Base-by-base conservation (phyloP, 2,888 invertebrate genomes). In the Luperina testacea region DNA sequence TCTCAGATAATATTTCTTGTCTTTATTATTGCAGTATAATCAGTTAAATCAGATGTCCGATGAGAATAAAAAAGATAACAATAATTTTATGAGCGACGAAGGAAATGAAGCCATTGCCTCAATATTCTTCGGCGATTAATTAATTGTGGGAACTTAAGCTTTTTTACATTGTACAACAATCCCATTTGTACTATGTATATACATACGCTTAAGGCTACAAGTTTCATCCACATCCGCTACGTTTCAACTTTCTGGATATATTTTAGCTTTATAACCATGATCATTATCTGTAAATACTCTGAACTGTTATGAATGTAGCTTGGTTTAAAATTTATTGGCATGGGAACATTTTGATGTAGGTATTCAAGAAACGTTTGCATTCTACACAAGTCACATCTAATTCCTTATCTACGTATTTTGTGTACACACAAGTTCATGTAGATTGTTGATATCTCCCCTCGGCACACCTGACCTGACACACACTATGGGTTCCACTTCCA, bases 401-500 rank as follows among this genome's bases (percentile, higher is more conserved):
- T 32, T 42, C 27, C 15, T 79, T 64, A 79, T 69, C 64, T 72
- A 42, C 4, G 7, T 17, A 61, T 15, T 53, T 24, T n/a, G 38
- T 64, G 45, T 32, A 61, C 32, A 24, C 13, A 69, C 63, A 67
- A 73, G 42, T 38, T 53, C 63, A 61, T 38, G 38, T 72, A 65
- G 68, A 42, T 84, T 27, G 38, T 68, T 48, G 57, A 75, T 73
- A 78, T 70, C 67, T 64, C 74, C 64, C 61, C 59, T 67, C 48
- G 11, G n/a, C 45, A 53, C 77, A 83, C 80, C 72, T 83, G 83
- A 83, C 80, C 72, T 83, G 83, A 81, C 51, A 42, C 38, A 42
- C 32, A 32, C 38, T 69, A 65, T 77, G 65, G 64, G 65, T 42
- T 81, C 75, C 68, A 78, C 73, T 83, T 72, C 77, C 89, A 90